A percentile compares a stretch with the other conserved stretches of the same genome.
Evolutionary conservation across 1,140 invertebrate species (phyloP).

Genomic region (Physella acuta): DNA sequence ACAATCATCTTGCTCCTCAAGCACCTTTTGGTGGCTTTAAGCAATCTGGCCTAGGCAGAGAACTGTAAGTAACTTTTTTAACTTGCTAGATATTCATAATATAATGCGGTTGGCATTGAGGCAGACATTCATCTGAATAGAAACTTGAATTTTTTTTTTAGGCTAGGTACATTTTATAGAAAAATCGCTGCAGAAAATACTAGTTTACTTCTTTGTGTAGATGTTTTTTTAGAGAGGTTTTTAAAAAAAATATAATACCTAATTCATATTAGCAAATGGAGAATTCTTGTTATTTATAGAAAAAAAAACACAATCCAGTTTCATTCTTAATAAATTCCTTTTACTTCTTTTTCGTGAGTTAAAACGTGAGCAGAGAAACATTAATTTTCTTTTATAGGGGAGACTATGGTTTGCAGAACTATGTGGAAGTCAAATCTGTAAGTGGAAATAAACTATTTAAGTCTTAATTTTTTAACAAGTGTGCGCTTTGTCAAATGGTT

Average conservation of each 20-base stretch:
- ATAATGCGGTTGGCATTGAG: too few species aligned
- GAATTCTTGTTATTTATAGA: not conserved
- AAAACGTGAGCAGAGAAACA: too few species aligned
- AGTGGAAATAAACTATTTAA: conserved; percentile 54
- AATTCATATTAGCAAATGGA: not conserved
- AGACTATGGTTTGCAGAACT: conserved; percentile 83
- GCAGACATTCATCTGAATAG: too few species aligned
- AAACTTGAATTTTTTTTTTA: too few species aligned
- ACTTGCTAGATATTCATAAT: too few species aligned
- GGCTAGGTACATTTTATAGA: too few species aligned
- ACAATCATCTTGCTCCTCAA: conserved; percentile 34
- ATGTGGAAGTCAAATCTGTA: conserved; percentile 90
- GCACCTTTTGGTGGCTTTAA: conserved; percentile 51
- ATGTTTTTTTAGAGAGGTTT: not conserved
- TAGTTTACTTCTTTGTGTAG: too few species aligned
- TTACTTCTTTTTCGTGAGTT: too few species aligned
- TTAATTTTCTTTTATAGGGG: conserved; percentile 65
- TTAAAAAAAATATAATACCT: not conserved
- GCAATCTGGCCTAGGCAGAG: conserved; percentile 46
- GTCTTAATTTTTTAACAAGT: not conserved
- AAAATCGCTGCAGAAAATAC: too few species aligned
- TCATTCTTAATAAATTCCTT: not conserved
- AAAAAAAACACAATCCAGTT: not conserved
- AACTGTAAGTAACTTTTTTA: conserved; percentile 36
- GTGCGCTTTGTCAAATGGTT: not conserved